A percentile compares a stretch with the other conserved stretches of the same genome.
Evolutionary conservation across 2,797 vertebrate species (phyloP).

Genomic region (Champsocephalus gunnari): DNA sequence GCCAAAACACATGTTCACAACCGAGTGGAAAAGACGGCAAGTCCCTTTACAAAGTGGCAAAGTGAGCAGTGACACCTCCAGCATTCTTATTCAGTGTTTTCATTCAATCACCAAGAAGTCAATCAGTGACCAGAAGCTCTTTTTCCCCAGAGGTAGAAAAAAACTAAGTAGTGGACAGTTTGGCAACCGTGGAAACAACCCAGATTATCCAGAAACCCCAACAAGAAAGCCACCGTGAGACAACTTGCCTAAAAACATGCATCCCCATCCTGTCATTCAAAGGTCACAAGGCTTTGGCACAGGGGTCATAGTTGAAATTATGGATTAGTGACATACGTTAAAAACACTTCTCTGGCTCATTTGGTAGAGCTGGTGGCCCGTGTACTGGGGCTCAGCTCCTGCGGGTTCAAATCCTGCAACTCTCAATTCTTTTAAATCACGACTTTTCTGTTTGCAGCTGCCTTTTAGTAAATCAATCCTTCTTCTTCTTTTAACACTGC

Average conservation of each 20-base stretch:
- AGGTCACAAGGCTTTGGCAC: neutral
- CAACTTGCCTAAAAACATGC: neutral
- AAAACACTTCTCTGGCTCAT: neutral
- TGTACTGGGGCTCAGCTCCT: too few relatives aligned
- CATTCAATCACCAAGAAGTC: conserved; percentile 60
- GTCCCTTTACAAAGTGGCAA: conserved; percentile 43
- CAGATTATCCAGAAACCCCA: conserved; percentile 37
- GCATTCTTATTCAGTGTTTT: conserved; percentile 46
- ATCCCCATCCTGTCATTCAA: neutral
- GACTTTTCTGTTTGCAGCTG: too few relatives aligned
- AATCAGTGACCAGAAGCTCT: conserved; percentile 52
- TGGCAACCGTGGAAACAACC: conserved; percentile 47
- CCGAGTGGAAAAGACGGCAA: conserved; percentile 41
- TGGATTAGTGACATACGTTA: neutral
- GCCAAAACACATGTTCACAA: conserved; percentile 52
- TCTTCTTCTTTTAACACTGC: too few relatives aligned
- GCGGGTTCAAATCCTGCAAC: too few relatives aligned
- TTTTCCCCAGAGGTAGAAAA: conserved; percentile 48
- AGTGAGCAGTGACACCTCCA: conserved; percentile 56
- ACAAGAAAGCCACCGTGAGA: conserved; percentile 20
- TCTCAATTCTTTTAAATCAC: too few relatives aligned
- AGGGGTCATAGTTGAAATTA: neutral
- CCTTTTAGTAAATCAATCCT: too few relatives aligned
- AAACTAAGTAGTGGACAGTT: conserved; percentile 62
- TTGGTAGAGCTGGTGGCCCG: too few relatives aligned